Evolutionary conservation across 2,113 vertebrate genomes (phyloP).

Genomic region (Scophthalmus maximus): DNA sequence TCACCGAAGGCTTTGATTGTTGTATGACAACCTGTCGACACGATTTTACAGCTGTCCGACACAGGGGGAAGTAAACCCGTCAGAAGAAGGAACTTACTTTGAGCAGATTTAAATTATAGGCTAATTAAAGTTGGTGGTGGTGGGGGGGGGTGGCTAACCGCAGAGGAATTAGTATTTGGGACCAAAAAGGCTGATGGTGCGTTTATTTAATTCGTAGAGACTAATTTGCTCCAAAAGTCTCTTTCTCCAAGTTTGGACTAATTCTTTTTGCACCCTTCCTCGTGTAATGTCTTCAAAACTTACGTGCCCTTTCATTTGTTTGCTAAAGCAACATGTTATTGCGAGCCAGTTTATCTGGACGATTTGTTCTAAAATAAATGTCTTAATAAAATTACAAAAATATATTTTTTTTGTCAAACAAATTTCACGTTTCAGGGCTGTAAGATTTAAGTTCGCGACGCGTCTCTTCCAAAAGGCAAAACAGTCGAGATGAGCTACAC

Average conservation of each 20-base stretch:
- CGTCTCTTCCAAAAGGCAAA: conserved; percentile 9
- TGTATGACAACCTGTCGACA: conserved; percentile 94
- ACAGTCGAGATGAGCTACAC: background rate
- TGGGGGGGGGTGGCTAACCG: conserved; percentile 31
- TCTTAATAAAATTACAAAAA: background rate
- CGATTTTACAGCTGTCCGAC: conserved; percentile 93
- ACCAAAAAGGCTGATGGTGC: conserved; percentile 42
- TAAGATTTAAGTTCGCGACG: background rate
- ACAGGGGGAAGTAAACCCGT: conserved; percentile 88
- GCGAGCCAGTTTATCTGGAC: background rate
- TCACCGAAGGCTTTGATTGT: conserved; percentile 89
- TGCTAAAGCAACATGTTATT: background rate
- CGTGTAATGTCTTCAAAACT: conserved; percentile 1
- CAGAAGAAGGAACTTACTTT: conserved; percentile 85
- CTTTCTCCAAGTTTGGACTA: background rate
- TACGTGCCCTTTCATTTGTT: too few relatives aligned
- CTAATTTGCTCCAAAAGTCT: conserved; percentile 4
- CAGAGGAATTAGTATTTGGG: conserved; percentile 55
- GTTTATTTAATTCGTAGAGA: conserved; percentile 41
- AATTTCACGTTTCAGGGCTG: background rate
- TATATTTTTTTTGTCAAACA: too few relatives aligned
- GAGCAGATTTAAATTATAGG: conserved; percentile 77
- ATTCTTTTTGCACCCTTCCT: background rate
- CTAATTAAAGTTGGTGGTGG: conserved; percentile 56
- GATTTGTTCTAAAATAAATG: background rate